Percentiles rank a stretch among this genome's conserved stretches.
Evolutionary conservation across 2,113 vertebrate genomes (phyloP).

Genomic region (Myiopsitta monachus): DNA sequence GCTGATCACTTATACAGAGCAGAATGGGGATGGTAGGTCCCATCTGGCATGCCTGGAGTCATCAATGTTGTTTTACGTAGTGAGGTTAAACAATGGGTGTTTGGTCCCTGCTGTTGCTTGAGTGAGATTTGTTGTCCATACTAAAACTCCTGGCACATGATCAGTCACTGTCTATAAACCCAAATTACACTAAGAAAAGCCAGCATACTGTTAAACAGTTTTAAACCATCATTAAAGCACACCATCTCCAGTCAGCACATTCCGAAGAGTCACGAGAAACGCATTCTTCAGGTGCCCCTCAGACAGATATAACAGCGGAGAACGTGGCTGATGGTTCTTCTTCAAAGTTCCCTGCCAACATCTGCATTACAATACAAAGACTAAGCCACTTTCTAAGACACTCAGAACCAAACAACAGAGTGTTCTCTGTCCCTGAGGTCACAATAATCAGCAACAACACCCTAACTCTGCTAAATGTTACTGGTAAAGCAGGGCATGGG

Average conservation of each 20-base stretch:
- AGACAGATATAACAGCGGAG: neutral
- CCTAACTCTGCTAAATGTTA: neutral
- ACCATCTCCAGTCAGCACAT: neutral
- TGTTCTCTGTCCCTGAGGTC: neutral
- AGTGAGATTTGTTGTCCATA: constrained; percentile 5
- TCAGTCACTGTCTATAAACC: neutral
- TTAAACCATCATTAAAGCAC: neutral
- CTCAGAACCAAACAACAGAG: neutral
- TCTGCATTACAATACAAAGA: neutral
- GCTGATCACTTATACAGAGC: neutral
- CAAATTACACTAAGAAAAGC: neutral
- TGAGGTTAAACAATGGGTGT: neutral
- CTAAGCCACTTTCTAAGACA: neutral
- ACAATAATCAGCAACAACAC: neutral
- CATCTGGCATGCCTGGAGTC: neutral
- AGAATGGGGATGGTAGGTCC: neutral
- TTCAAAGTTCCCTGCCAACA: neutral
- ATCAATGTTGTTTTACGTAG: neutral
- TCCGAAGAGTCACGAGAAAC: neutral
- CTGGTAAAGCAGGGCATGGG: neutral
- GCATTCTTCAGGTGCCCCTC: neutral
- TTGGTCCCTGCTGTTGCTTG: neutral
- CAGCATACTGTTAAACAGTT: neutral
- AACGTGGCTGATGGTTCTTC: neutral
- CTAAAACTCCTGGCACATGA: neutral